These are phyloP conservation scores for Caenorhabditis becei DNA, from an alignment of 2,888 invertebrate species.

Conservation along the genomic window DNA sequence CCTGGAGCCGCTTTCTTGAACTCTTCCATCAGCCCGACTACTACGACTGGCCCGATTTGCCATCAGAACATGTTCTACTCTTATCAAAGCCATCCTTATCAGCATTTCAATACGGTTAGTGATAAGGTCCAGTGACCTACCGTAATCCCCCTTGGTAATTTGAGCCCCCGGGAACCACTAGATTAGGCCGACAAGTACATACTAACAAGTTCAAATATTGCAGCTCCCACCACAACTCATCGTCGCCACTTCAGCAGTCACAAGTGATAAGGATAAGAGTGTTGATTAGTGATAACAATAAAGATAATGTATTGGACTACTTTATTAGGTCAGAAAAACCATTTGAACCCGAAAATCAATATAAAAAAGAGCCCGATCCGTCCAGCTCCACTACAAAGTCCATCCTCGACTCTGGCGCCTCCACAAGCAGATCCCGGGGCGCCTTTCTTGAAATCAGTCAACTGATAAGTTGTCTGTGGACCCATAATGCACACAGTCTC, in stretches of 20 bases:
- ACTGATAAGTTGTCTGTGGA: too few relatives aligned
- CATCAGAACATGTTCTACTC: conserved; percentile 42
- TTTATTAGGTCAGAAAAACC: too few relatives aligned
- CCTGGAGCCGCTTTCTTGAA: conserved; percentile 53
- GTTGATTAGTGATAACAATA: background rate
- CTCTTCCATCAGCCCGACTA: conserved; percentile 17
- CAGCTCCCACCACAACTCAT: background rate
- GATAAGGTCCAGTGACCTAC: conserved; percentile 3
- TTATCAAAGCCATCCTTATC: conserved; percentile 23
- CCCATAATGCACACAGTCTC: too few relatives aligned
- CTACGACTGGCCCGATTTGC: conserved; percentile 14
- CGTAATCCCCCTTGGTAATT: background rate
- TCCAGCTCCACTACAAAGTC: too few relatives aligned
- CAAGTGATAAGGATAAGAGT: background rate
- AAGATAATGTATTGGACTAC: background rate
- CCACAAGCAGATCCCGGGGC: too few relatives aligned
- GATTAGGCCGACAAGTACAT: conserved; percentile 5
- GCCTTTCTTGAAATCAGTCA: too few relatives aligned
- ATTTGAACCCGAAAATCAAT: too few relatives aligned
- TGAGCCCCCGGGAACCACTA: conserved; percentile 3
- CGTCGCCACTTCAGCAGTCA: background rate
- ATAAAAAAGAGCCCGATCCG: too few relatives aligned
- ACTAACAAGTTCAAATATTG: too few relatives aligned
- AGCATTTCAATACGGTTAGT: conserved; percentile 45
- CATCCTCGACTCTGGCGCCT: too few relatives aligned